Conservation (phyloP, 2,888 invertebrate genomes). For the Acanthosoma haemorrhoidale region DNA sequence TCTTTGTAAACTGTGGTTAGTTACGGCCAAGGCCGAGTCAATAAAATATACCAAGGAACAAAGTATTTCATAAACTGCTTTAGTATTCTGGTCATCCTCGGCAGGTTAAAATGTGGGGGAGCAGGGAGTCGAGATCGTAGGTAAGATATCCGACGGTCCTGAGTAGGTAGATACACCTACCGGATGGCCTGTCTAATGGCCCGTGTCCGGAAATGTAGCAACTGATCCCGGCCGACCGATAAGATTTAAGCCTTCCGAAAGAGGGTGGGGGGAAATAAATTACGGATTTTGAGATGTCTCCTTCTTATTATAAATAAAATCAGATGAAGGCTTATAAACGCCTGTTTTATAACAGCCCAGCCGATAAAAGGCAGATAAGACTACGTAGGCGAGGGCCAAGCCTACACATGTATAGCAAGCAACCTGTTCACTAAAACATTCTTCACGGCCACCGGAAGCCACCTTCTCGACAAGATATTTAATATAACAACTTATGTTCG, state of each 20-base stretch:
- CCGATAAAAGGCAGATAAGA: too few species aligned
- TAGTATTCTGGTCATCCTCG: too few species aligned
- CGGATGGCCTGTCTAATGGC: background rate
- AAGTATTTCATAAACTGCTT: too few species aligned
- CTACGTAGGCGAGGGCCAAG: background rate
- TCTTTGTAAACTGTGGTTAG: too few species aligned
- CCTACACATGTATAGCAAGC: background rate
- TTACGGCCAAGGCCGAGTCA: too few species aligned
- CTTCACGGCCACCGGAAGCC: background rate
- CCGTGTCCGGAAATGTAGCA: background rate
- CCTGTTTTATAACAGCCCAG: background rate
- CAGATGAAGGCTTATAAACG: too few species aligned
- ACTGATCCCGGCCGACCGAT: background rate
- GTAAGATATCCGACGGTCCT: background rate
- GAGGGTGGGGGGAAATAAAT: background rate
- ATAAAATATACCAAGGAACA: too few species aligned
- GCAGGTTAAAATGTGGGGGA: too few species aligned
- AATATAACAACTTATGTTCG: too few species aligned
- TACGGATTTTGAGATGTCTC: background rate
- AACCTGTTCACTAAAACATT: background rate
- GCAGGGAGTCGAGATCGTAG: too few species aligned
- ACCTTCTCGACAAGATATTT: too few species aligned
- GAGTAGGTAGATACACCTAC: constrained; percentile 4
- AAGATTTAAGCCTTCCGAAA: background rate
- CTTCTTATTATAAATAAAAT: background rate